A percentile compares a stretch with the other conserved stretches of the same genome.
Conservation (phyloP, 2,113 vertebrate species). For the Chunga burmeisteri region DNA sequence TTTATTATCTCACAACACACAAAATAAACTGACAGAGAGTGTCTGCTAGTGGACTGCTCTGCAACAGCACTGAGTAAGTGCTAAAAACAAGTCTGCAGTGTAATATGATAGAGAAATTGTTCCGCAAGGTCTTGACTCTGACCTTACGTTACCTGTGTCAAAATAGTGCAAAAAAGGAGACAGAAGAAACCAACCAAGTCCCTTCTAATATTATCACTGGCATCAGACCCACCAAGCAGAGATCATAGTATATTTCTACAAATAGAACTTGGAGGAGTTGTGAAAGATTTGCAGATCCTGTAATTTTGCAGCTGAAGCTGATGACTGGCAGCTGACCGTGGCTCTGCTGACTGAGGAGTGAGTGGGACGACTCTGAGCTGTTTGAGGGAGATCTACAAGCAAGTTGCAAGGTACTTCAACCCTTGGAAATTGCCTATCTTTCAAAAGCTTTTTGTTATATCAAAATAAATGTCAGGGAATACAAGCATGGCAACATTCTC, state of each 20-base stretch:
- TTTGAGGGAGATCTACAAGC: neutral
- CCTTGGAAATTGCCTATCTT: slow-evolving; percentile 10
- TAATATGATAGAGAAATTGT: slow-evolving; percentile 38
- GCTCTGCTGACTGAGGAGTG: neutral
- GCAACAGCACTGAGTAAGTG: neutral
- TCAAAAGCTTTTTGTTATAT: slow-evolving; percentile 38
- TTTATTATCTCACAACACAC: neutral
- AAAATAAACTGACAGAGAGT: slow-evolving; percentile 4
- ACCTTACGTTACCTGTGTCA: slow-evolving; percentile 41
- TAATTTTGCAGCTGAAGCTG: slow-evolving; percentile 58
- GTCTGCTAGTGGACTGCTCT: slow-evolving; percentile 1
- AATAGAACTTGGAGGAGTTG: slow-evolving; percentile 26
- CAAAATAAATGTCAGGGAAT: neutral
- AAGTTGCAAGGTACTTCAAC: neutral
- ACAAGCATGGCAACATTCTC: neutral
- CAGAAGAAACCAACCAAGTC: slow-evolving; percentile 49
- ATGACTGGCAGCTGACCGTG: neutral
- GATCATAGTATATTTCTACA: slow-evolving; percentile 58
- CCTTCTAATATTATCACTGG: slow-evolving; percentile 69
- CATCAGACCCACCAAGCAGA: slow-evolving; percentile 46
- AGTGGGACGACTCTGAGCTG: neutral
- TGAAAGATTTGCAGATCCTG: slow-evolving; percentile 16
- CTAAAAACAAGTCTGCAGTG: neutral
- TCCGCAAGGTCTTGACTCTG: neutral
- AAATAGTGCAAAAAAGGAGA: slow-evolving; percentile 59